phyloP scores from a whole-genome alignment of 2,113 vertebrate genomes.

The Tragelaphus buxtoni region DNA sequence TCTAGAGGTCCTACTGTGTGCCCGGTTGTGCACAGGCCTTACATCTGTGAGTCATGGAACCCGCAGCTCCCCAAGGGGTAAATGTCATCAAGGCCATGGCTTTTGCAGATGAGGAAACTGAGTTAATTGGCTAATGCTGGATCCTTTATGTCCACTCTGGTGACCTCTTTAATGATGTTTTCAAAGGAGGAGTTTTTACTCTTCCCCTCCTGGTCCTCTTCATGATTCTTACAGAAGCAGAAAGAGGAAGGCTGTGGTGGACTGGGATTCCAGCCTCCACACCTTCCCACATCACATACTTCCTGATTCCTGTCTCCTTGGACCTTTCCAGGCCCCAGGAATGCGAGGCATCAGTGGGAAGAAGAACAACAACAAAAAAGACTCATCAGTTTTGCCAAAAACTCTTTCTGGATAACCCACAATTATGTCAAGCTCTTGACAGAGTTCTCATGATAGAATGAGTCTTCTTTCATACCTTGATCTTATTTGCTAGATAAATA shows the following conservation, averaged over 20 bases:
- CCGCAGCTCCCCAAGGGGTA: background rate
- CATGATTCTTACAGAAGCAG: background rate
- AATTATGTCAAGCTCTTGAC: background rate
- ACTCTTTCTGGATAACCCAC: constrained; percentile 14
- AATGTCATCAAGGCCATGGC: fast-evolving
- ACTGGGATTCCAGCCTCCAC: background rate
- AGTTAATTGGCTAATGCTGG: background rate
- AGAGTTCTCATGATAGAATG: background rate
- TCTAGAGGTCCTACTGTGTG: background rate
- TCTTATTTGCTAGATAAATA: constrained; percentile 53
- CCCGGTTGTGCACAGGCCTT: fast-evolving
- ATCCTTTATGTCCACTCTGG: background rate
- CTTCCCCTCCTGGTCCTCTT: background rate
- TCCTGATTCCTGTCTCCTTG: fast-evolving
- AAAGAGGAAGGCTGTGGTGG: fast-evolving
- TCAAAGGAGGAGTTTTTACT: background rate
- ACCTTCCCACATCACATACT: fast-evolving
- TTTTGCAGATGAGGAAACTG: background rate
- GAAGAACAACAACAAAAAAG: background rate
- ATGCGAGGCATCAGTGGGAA: background rate
- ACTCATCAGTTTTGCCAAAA: background rate
- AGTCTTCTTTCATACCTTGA: background rate
- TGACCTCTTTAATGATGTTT: background rate
- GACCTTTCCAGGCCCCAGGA: background rate
- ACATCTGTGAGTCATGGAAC: background rate